These are phyloP conservation scores for Characodon lateralis DNA, from an alignment of 2,797 vertebrate species.

Conservation along the genomic window DNA sequence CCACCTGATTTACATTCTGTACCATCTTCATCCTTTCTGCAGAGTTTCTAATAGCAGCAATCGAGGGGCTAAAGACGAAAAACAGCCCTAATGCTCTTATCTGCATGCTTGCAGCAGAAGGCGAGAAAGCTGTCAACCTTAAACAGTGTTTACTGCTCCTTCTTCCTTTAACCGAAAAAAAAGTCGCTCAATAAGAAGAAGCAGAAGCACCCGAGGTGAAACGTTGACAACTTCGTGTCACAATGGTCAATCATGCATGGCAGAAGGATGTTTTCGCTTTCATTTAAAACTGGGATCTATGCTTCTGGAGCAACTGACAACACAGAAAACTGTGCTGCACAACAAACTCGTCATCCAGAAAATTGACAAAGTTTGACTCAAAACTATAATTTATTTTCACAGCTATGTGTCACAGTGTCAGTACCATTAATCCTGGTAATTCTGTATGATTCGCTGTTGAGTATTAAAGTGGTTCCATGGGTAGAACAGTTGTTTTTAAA, in stretches of 20 bases:
- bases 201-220: constrained; percentile 52
- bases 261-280: constrained; percentile 41
- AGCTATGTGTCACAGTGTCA: constrained; percentile 31
- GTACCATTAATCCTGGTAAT: constrained; percentile 40
- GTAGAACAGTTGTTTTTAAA: not conserved
- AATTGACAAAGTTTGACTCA: constrained; percentile 5
- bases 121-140: constrained; percentile 61
- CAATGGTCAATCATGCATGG: constrained; percentile 50
- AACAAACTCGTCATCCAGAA: constrained; percentile 1
- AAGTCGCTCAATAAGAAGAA: constrained; percentile 59
- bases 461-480: constrained; percentile 13
- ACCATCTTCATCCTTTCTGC: constrained; percentile 46
- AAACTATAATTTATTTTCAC: constrained; percentile 25
- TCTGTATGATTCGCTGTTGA: constrained; percentile 29
- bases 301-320: constrained; percentile 23
- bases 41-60: constrained; percentile 67
- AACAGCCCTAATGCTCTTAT: constrained; percentile 77
- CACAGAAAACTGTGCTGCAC: constrained; percentile 4
- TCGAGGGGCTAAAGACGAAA: constrained; percentile 53
- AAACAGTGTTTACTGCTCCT: constrained; percentile 60
- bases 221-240: constrained; percentile 50
- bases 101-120: constrained; percentile 69
- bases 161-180: constrained; percentile 40
- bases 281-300: constrained; percentile 36
- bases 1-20: constrained; percentile 46